Conservation (phyloP, 2,113 vertebrate species). For the Spizaetus ornatus region DNA sequence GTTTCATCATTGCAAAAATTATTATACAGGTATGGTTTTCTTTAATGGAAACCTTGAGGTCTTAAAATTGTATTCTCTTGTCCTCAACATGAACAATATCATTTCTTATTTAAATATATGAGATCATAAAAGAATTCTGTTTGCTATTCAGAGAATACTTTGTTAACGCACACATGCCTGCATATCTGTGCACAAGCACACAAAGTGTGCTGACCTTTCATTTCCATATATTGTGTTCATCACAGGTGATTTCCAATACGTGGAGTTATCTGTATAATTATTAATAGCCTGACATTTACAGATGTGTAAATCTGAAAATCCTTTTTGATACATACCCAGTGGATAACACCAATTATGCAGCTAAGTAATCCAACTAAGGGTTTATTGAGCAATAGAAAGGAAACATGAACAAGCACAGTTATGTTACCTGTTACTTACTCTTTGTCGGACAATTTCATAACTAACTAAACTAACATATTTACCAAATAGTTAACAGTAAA, state of each 20-base stretch:
- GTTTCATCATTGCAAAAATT: slow-evolving; percentile 5
- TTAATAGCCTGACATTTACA: not conserved
- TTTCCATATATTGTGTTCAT: not conserved
- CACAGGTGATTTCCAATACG: not conserved
- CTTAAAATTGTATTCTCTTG: slow-evolving; percentile 21
- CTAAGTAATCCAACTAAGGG: not conserved
- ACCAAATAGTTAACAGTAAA: not conserved
- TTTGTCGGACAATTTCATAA: not conserved
- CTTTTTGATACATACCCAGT: not conserved
- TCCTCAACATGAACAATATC: not conserved
- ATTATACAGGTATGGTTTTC: slow-evolving; percentile 31
- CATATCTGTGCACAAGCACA: not conserved
- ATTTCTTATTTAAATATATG: not conserved
- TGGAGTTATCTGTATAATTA: not conserved
- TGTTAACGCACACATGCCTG: rapidly evolving
- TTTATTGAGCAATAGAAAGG: not conserved
- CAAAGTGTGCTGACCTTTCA: not conserved
- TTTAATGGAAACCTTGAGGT: slow-evolving; percentile 19
- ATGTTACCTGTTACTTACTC: not conserved
- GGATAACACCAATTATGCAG: not conserved
- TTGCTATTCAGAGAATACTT: not conserved
- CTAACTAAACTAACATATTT: not conserved
- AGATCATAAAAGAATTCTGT: not conserved
- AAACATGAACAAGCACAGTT: not conserved
- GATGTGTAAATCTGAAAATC: not conserved